Conservation (phyloP, 2,797 vertebrate genomes). For the Urocyon cinereoargenteus region DNA sequence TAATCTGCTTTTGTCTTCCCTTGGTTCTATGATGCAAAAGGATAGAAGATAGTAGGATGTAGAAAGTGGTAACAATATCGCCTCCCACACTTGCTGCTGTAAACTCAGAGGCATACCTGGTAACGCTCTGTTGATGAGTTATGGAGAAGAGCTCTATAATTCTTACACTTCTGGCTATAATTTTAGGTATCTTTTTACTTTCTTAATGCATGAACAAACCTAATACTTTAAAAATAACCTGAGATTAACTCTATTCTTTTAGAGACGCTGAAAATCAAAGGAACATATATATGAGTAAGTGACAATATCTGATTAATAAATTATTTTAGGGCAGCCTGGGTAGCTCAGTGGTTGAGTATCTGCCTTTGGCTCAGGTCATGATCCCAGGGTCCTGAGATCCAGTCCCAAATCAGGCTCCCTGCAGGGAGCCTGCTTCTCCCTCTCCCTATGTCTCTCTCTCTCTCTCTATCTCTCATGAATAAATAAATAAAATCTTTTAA, state of each 20-base stretch:
- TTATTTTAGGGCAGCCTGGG: neutral
- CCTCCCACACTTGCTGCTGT: neutral
- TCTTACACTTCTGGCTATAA: constrained; percentile 2
- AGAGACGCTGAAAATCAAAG: constrained; percentile 40
- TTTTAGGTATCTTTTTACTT: neutral
- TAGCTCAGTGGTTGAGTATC: too few species aligned
- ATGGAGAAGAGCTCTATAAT: neutral
- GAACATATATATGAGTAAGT: neutral
- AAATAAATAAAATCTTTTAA: too few species aligned
- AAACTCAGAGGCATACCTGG: neutral
- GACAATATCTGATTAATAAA: neutral
- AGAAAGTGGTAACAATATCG: neutral
- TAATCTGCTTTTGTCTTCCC: neutral
- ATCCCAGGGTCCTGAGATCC: too few species aligned
- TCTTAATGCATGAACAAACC: neutral
- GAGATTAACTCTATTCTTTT: neutral
- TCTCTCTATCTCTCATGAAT: too few species aligned
- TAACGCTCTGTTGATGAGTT: neutral
- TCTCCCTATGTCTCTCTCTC: too few species aligned
- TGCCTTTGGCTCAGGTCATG: too few species aligned
- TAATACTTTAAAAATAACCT: neutral
- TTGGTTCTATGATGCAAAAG: neutral
- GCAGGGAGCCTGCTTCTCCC: too few species aligned
- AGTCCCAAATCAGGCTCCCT: too few species aligned
- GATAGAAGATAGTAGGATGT: neutral